Evolutionary conservation across 2,797 vertebrate genomes (phyloP).

Genomic region (Acropternis orthonyx): DNA sequence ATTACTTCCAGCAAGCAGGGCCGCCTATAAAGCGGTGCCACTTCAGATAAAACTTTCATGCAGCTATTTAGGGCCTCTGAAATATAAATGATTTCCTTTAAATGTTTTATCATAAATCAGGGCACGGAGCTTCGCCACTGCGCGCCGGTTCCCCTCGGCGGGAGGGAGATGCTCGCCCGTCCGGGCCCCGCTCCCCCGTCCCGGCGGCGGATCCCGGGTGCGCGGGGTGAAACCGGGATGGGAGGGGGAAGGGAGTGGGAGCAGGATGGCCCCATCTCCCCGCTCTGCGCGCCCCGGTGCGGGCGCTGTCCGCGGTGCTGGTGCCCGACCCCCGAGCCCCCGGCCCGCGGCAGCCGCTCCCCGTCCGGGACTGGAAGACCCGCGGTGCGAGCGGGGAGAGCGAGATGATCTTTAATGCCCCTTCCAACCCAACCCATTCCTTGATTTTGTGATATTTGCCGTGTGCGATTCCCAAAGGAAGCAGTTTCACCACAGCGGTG

Average conservation of each 20-base stretch:
- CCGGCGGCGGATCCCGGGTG: not conserved
- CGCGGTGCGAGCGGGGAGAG: too few relatives aligned
- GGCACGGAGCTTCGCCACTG: constrained; percentile 69
- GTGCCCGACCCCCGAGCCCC: not conserved
- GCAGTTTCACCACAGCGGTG: rapidly evolving
- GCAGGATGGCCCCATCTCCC: not conserved
- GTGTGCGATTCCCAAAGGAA: not conserved
- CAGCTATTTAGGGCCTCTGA: constrained; percentile 84
- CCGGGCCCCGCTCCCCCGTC: not conserved
- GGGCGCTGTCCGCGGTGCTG: constrained; percentile 8
- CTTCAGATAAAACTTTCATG: constrained; percentile 86
- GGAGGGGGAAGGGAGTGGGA: not conserved
- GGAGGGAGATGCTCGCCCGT: not conserved
- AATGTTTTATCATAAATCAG: constrained; percentile 87
- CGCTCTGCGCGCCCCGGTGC: not conserved
- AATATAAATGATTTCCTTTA: constrained; percentile 89
- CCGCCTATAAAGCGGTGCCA: constrained; percentile 77
- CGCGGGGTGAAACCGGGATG: not conserved
- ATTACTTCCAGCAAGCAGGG: constrained; percentile 77
- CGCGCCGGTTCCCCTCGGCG: constrained; percentile 38
- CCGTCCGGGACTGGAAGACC: not conserved
- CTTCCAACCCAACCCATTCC: rapidly evolving
- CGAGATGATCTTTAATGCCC: too few relatives aligned
- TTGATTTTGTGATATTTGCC: not conserved
- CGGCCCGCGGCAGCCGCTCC: not conserved